A percentile compares a stretch with the other conserved stretches of the same genome.
Evolutionary conservation across 2,113 vertebrate species (phyloP).

Genomic region (Polypterus bichir): DNA sequence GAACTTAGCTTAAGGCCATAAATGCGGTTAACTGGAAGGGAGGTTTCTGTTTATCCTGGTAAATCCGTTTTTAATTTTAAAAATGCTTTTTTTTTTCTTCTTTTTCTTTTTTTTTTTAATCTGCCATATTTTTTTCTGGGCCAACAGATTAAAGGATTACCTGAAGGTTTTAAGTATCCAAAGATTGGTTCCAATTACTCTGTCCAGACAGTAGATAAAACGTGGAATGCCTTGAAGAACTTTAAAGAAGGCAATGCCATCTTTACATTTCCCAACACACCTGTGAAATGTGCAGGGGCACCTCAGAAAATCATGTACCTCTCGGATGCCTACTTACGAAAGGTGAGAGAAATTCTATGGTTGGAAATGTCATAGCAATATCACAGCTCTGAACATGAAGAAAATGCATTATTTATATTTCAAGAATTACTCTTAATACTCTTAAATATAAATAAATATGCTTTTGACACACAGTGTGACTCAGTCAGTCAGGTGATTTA

Average conservation of each 20-base stretch:
- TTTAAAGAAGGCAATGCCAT: constrained; percentile 88
- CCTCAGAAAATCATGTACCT: constrained; percentile 98
- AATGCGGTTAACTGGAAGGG: too few relatives aligned
- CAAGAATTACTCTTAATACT: too few relatives aligned
- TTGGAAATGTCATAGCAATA: neutral
- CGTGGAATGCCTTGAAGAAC: constrained; percentile 76
- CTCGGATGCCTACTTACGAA: constrained; percentile 72
- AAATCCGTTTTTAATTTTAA: too few relatives aligned
- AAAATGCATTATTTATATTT: too few relatives aligned
- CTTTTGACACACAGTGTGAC: too few relatives aligned
- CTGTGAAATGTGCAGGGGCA: constrained; percentile 87
- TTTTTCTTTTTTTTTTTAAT: neutral
- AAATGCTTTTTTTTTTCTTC: neutral
- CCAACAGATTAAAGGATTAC: constrained; percentile 82
- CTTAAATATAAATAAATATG: too few relatives aligned
- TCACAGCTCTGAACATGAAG: too few relatives aligned
- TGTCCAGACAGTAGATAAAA: constrained; percentile 76
- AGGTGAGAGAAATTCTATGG: constrained; percentile 46
- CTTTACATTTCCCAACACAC: constrained; percentile 84
- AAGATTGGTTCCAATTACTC: constrained; percentile 96
- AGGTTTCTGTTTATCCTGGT: too few relatives aligned
- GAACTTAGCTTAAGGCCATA: too few relatives aligned
- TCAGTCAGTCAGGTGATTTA: too few relatives aligned
- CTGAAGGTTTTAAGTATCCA: constrained; percentile 75
- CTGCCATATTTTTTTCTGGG: constrained; percentile 22